Conservation (phyloP, 2,797 vertebrate genomes). For the Taenioides sp. region DNA sequence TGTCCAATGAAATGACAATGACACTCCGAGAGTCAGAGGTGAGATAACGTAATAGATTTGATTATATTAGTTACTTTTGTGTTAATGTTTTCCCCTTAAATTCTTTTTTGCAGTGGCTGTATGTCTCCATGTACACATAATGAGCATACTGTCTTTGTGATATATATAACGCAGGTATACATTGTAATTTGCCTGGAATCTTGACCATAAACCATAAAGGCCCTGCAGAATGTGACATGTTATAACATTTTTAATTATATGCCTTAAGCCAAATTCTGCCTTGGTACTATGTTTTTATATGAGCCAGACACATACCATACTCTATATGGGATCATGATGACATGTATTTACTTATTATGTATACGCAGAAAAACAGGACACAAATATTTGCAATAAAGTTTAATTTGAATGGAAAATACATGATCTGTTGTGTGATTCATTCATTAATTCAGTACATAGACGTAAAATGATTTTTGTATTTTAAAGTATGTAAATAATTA, state of each 20-base stretch:
- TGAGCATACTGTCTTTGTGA: neutral
- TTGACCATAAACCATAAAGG: neutral
- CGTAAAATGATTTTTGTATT: neutral
- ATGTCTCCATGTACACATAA: constrained; percentile 73
- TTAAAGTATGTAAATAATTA: neutral
- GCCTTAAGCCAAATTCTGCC: neutral
- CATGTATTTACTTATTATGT: too few relatives aligned
- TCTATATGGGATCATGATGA: neutral
- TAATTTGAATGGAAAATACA: neutral
- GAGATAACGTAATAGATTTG: constrained; percentile 10
- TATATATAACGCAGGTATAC: neutral
- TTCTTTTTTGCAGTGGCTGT: constrained; percentile 74
- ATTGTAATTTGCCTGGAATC: neutral
- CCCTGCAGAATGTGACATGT: neutral
- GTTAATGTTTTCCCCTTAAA: neutral
- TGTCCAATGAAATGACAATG: constrained; percentile 48
- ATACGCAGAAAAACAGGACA: neutral
- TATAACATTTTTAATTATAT: neutral
- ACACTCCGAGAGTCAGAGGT: constrained; percentile 59
- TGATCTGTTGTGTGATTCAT: neutral
- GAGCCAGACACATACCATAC: too few relatives aligned
- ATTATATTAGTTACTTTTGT: neutral
- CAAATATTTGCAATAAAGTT: neutral
- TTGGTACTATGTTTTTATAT: neutral
- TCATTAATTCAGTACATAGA: neutral